A percentile compares a stretch with the other conserved stretches of the same genome.
These are phyloP conservation scores for Apus apus DNA, from an alignment of 2,113 vertebrate species.

Conservation along the genomic window DNA sequence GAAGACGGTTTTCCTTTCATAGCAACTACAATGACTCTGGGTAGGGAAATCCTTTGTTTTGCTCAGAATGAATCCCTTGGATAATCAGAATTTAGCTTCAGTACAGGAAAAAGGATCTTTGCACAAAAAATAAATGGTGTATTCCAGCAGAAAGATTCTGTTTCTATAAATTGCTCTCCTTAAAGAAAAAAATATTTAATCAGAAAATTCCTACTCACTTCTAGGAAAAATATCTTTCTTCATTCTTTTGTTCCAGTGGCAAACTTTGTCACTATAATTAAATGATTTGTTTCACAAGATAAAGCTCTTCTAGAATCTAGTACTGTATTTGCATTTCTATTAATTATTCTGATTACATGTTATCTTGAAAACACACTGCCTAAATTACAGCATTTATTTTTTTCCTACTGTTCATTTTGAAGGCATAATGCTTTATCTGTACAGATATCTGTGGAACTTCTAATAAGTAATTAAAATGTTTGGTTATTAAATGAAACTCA, in stretches of 20 bases:
- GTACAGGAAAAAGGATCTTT: not conserved
- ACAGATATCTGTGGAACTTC: not conserved
- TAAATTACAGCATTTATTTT: slow-evolving; percentile 20
- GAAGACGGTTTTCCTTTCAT: not conserved
- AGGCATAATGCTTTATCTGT: not conserved
- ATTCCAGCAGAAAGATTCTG: not conserved
- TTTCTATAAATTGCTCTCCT: not conserved
- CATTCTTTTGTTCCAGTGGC: not conserved
- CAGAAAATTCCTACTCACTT: not conserved
- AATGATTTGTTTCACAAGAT: slow-evolving; percentile 53
- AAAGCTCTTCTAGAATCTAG: slow-evolving; percentile 54
- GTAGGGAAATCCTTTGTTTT: not conserved
- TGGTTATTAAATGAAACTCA: not conserved
- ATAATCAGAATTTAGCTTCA: not conserved
- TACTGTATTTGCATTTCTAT: slow-evolving; percentile 48
- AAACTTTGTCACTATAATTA: slow-evolving; percentile 50
- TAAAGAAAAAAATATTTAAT: not conserved
- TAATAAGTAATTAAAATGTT: not conserved
- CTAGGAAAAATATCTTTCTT: not conserved
- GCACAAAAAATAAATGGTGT: accelerated
- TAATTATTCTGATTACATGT: slow-evolving; percentile 59
- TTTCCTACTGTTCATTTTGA: slow-evolving; percentile 27
- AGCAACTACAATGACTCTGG: not conserved
- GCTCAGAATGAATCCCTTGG: not conserved
- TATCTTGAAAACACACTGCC: slow-evolving; percentile 55